Conservation (phyloP, 1,140 invertebrate genomes). For the Geopemphigus sp. region DNA sequence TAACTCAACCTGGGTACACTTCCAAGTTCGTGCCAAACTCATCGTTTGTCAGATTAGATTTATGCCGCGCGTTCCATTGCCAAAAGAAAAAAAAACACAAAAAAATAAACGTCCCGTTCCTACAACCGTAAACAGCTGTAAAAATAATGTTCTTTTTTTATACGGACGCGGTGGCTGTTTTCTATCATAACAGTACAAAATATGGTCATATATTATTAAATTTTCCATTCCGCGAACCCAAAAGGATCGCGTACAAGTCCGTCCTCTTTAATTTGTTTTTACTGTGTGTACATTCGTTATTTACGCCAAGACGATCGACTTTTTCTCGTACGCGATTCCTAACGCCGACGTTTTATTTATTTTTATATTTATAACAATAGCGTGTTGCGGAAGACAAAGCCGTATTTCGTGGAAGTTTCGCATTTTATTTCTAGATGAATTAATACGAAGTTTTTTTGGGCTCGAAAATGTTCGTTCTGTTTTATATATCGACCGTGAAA, state of each 20-base stretch:
- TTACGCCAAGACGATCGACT: no score
- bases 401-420: no score
- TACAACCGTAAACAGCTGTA: slow-evolving; percentile 30
- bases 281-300: no score
- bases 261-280: not conserved
- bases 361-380: no score
- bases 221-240: not conserved
- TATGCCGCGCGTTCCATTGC: slow-evolving; percentile 9
- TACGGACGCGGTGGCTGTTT: not conserved
- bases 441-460: no score
- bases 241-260: not conserved
- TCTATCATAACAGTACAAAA: slow-evolving; percentile 10
- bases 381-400: no score
- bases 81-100: not conserved
- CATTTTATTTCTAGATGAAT: no score
- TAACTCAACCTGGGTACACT: not conserved
- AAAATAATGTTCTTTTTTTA: slow-evolving; percentile 40
- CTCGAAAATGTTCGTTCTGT: no score
- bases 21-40: slow-evolving; percentile 16
- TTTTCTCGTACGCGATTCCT: no score
- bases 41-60: slow-evolving; percentile 36
- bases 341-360: no score
- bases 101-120: not conserved
- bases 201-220: not conserved
- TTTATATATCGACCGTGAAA: no score